Conservation (phyloP, 2,113 vertebrate species). For the Eclectus roratus region DNA sequence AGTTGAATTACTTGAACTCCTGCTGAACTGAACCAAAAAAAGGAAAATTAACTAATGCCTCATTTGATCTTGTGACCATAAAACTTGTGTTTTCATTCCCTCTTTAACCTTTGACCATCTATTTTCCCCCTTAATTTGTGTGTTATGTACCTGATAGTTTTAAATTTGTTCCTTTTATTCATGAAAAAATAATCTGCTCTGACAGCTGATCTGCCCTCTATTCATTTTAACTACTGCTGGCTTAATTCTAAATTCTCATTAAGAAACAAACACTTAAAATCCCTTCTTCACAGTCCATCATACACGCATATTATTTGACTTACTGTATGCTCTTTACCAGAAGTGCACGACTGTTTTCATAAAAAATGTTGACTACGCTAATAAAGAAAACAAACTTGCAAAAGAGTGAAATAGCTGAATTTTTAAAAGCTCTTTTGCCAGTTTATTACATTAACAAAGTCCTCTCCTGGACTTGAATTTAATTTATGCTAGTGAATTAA, state of each 20-base stretch:
- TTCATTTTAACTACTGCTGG: background rate
- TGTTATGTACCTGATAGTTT: constrained; percentile 63
- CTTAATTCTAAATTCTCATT: background rate
- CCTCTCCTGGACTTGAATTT: background rate
- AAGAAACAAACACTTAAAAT: background rate
- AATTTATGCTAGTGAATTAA: background rate
- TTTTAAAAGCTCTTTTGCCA: background rate
- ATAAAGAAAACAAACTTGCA: background rate
- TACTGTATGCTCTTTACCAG: background rate
- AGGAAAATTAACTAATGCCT: constrained; percentile 66
- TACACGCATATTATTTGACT: background rate
- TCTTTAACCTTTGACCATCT: constrained; percentile 68
- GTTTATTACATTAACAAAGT: background rate
- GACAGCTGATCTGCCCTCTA: background rate
- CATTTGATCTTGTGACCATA: constrained; percentile 70
- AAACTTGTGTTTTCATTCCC: constrained; percentile 64
- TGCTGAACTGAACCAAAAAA: constrained; percentile 62
- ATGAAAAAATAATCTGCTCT: background rate
- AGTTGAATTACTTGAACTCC: constrained; percentile 68
- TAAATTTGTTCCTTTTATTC: constrained; percentile 56
- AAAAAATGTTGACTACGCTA: background rate
- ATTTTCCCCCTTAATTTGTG: constrained; percentile 61
- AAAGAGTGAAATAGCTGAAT: background rate
- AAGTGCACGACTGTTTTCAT: background rate
- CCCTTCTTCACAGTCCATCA: background rate